These are phyloP conservation scores for Bucco capensis DNA, from an alignment of 2,113 vertebrate genomes.

Conservation along the genomic window DNA sequence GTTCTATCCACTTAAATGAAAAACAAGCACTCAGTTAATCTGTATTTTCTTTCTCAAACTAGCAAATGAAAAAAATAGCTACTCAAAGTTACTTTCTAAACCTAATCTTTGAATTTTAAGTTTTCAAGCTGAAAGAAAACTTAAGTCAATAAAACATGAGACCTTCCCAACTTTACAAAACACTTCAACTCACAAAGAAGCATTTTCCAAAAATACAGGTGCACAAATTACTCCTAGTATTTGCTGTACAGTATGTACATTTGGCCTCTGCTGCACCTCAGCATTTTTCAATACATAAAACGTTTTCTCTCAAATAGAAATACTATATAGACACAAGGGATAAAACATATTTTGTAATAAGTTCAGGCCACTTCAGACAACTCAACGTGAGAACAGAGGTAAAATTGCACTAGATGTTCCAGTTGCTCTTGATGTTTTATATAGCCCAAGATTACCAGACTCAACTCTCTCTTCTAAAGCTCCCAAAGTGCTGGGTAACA, in stretches of 20 bases:
- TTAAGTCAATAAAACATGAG: slow-evolving; percentile 56
- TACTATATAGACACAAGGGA: slow-evolving; percentile 38
- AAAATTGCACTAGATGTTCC: slow-evolving; percentile 36
- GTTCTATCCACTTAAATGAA: not conserved
- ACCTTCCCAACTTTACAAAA: slow-evolving; percentile 40
- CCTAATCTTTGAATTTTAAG: not conserved
- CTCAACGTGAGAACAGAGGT: slow-evolving; percentile 38
- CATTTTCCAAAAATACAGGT: slow-evolving; percentile 57
- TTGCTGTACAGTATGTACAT: slow-evolving; percentile 36
- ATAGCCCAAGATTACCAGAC: not conserved
- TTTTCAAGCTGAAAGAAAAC: slow-evolving; percentile 31
- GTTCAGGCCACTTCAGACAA: slow-evolving; percentile 45
- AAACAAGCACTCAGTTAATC: not conserved
- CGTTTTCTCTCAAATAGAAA: slow-evolving; percentile 57
- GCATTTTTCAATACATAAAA: slow-evolving; percentile 50
- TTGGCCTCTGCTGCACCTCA: slow-evolving; percentile 3
- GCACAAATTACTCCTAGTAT: slow-evolving; percentile 20
- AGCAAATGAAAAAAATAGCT: not conserved
- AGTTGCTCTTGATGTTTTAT: slow-evolving; percentile 4
- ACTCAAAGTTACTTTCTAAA: not conserved
- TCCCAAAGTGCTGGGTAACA: not conserved
- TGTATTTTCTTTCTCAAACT: not conserved
- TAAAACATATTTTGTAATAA: slow-evolving; percentile 55
- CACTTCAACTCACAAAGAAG: slow-evolving; percentile 10
- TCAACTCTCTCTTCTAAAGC: not conserved